A percentile compares a stretch with the other conserved stretches of the same genome.
These are phyloP conservation scores for Lycophotia porphyrea DNA, from an alignment of 2,888 invertebrate genomes.

Conservation along the genomic window DNA sequence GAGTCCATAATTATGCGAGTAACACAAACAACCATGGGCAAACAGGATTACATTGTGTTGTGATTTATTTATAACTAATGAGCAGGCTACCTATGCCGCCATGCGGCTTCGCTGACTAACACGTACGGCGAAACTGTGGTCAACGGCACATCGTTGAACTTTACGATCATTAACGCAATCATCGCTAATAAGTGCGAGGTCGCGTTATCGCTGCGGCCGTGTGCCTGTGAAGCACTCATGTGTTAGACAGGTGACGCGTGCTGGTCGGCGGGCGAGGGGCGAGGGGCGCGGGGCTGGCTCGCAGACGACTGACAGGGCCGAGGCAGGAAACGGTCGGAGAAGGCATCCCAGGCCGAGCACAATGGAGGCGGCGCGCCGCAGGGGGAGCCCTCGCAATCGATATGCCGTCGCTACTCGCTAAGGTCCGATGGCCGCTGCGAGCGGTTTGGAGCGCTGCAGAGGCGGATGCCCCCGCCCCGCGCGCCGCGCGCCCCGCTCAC, in stretches of 20 bases:
- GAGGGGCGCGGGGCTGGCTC: conserved; percentile 72
- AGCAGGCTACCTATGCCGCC: conserved; percentile 20
- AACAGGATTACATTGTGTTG: conserved; percentile 51
- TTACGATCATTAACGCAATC: conserved; percentile 50
- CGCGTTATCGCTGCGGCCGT: conserved; percentile 57
- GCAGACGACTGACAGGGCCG: conserved; percentile 77
- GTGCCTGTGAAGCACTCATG: conserved; percentile 71
- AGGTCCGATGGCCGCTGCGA: conserved; percentile 90
- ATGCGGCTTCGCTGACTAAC: conserved; percentile 30
- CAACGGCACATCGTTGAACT: conserved; percentile 35
- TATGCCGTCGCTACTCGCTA: conserved; percentile 90
- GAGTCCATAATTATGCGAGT: conserved; percentile 37
- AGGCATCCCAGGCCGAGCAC: conserved; percentile 88
- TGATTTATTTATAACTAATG: conserved; percentile 57
- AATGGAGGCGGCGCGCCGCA: conserved; percentile 89
- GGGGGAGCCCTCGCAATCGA: conserved; percentile 91
- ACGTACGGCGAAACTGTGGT: conserved; percentile 30
- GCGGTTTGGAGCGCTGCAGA: conserved; percentile 89
- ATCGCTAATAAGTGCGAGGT: conserved; percentile 57
- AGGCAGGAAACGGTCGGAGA: conserved; percentile 88
- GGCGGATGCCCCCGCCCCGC: conserved; percentile 87
- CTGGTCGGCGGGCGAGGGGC: conserved; percentile 71
- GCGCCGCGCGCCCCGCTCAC: conserved; percentile 78
- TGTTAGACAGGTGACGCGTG: conserved; percentile 84
- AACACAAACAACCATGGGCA: conserved; percentile 45